Conservation (phyloP, 2,888 invertebrate genomes). For the Dryococelus australis region DNA sequence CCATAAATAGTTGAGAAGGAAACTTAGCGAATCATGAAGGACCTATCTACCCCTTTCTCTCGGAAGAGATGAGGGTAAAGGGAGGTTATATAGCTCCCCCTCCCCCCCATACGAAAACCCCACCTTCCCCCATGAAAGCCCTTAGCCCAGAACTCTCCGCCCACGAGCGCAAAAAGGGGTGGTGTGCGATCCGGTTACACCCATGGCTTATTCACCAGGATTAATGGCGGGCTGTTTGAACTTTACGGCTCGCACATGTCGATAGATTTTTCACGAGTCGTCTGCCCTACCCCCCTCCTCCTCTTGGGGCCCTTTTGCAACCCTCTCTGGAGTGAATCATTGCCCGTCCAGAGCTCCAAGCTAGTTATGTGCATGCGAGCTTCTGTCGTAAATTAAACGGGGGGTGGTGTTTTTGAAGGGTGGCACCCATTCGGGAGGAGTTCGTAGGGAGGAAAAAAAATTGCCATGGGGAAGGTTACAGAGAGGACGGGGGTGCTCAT, state of each 20-base stretch:
- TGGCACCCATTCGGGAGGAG: background rate
- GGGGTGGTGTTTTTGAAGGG: background rate
- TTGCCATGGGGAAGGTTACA: background rate
- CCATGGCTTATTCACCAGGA: constrained; percentile 41
- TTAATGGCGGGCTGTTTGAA: constrained; percentile 44
- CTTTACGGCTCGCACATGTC: constrained; percentile 43
- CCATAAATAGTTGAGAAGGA: background rate
- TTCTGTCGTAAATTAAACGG: background rate
- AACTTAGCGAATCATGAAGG: constrained; percentile 3
- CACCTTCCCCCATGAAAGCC: background rate
- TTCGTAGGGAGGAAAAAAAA: background rate
- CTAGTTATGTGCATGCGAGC: constrained; percentile 16
- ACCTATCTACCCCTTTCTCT: background rate
- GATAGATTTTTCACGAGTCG: constrained; percentile 41
- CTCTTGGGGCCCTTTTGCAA: background rate
- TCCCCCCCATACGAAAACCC: background rate
- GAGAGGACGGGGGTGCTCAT: background rate
- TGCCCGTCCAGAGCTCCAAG: background rate
- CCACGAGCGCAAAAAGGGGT: background rate
- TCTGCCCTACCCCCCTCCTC: background rate
- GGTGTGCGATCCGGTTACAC: constrained; percentile 24
- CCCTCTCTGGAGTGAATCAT: background rate
- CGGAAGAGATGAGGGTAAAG: background rate
- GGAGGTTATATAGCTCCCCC: background rate
- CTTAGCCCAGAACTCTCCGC: too few relatives aligned